These are phyloP conservation scores for Callimico goeldii DNA, from an alignment of 2,797 vertebrate genomes.

Conservation along the genomic window DNA sequence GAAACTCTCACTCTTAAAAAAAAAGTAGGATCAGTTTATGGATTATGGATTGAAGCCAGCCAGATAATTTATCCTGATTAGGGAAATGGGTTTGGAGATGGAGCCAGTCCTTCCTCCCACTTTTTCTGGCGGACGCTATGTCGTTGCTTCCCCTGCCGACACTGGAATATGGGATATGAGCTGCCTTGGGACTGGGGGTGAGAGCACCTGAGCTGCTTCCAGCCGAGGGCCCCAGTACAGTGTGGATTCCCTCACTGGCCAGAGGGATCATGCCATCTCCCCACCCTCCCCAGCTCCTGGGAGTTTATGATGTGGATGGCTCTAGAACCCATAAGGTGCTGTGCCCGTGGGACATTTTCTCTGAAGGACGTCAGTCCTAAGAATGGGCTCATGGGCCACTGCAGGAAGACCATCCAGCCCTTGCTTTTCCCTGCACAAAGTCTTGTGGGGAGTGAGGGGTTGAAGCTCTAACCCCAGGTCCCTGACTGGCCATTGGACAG, in stretches of 20 bases:
- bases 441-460: neutral
- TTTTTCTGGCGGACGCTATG: neutral
- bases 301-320: neutral
- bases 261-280: fast-evolving
- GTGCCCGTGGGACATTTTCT: neutral
- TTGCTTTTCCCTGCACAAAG: neutral
- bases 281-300: neutral
- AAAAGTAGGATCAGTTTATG: neutral
- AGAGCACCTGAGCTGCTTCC: neutral
- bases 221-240: neutral
- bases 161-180: neutral
- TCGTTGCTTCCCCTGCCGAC: neutral
- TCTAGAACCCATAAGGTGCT: neutral
- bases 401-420: no score
- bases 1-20: neutral
- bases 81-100: neutral
- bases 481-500: neutral
- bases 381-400: neutral
- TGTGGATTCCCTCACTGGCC: neutral
- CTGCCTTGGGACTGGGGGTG: neutral
- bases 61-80: neutral
- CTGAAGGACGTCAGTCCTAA: neutral
- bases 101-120: neutral
- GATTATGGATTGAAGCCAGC: neutral
- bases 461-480: neutral